Evolutionary conservation across 1,140 invertebrate genomes (phyloP).

Genomic region (Trichogramma pretiosum): DNA sequence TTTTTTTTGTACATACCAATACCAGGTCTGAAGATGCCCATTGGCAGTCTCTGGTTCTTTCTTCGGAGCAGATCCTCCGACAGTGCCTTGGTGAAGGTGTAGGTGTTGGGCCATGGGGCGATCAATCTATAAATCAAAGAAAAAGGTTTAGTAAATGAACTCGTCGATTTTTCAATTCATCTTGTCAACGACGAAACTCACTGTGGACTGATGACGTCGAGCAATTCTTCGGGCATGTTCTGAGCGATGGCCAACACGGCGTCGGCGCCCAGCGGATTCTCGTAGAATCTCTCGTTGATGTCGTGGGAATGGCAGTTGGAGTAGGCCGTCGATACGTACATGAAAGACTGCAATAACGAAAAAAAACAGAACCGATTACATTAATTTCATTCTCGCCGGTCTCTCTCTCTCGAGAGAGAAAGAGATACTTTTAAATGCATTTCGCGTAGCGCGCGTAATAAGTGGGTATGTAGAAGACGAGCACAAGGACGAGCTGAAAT

Average conservation of each 20-base stretch:
- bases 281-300: slow-evolving; percentile 61
- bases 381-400: too few relatives aligned
- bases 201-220: slow-evolving; percentile 47
- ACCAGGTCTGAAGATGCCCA: slow-evolving; percentile 57
- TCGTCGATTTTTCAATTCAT: too few relatives aligned
- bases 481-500: too few relatives aligned
- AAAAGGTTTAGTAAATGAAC: too few relatives aligned
- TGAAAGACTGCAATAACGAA: slow-evolving; percentile 51
- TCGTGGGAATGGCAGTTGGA: slow-evolving; percentile 52
- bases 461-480: too few relatives aligned
- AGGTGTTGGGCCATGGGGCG: slow-evolving; percentile 62
- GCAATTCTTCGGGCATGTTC: slow-evolving; percentile 46
- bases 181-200: too few relatives aligned
- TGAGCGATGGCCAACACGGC: slow-evolving; percentile 49
- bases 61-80: slow-evolving; percentile 55
- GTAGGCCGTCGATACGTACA: slow-evolving; percentile 64
- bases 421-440: too few relatives aligned
- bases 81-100: slow-evolving; percentile 66
- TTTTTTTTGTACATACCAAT: slow-evolving; percentile 44
- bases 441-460: too few relatives aligned
- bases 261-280: slow-evolving; percentile 53
- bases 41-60: slow-evolving; percentile 52
- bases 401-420: too few relatives aligned
- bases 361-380: too few relatives aligned
- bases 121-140: slow-evolving; percentile 53